Evolutionary conservation across 1,140 invertebrate genomes (phyloP).

Genomic region (Latrodectus geometricus): DNA sequence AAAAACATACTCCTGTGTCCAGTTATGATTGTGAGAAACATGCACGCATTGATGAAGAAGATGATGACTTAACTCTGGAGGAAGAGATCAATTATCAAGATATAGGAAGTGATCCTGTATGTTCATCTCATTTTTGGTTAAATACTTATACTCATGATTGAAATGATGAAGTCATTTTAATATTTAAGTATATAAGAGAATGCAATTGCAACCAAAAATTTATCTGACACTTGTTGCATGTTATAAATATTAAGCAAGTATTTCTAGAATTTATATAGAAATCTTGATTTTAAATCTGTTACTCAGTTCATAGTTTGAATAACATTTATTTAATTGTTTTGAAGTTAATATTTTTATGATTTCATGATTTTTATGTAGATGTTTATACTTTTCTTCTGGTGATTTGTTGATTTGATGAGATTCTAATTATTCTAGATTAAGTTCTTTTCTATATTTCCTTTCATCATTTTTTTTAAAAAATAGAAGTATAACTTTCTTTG

Average conservation of each 20-base stretch:
- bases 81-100: constrained; percentile 60
- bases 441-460: too few relatives aligned
- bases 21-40: constrained; percentile 56
- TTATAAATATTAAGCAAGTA: neutral
- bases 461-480: too few relatives aligned
- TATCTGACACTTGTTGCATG: neutral
- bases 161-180: neutral
- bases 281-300: neutral
- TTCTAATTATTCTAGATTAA: too few relatives aligned
- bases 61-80: constrained; percentile 59
- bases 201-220: neutral
- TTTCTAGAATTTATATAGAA: neutral
- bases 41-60: constrained; percentile 61
- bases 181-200: neutral
- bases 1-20: constrained; percentile 19
- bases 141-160: neutral
- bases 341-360: neutral
- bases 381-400: too few relatives aligned
- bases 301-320: neutral
- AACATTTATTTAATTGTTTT: neutral
- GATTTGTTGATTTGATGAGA: too few relatives aligned
- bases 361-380: too few relatives aligned
- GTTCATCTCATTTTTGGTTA: constrained; percentile 22
- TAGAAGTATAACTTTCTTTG: too few relatives aligned
- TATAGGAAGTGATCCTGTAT: constrained; percentile 54